Evolutionary conservation across 2,113 vertebrate species (phyloP), one percentile per base, ranked within the genome.

Genomic region (Oreotragus oreotragus): DNA sequence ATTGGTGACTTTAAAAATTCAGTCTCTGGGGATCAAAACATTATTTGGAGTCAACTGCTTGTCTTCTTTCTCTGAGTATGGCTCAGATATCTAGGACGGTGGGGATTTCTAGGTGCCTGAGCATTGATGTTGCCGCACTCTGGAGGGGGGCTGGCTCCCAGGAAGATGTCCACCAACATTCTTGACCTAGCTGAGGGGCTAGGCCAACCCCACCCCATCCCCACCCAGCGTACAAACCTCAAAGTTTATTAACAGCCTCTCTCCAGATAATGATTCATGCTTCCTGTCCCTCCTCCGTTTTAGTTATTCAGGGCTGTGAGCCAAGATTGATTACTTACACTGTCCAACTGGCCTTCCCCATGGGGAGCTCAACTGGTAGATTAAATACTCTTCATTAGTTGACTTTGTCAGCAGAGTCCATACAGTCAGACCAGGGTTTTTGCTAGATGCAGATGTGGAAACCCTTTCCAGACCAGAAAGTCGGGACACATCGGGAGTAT

Each of bases 221-320:
- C 76, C 77, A 10, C 2, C 66, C 36, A 15, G 7, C 57, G 66
- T 79, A 28, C 94, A 93, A 87, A 93, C 93, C 96, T 94, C 90
- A 83, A 23, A 28, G 36, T 94, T 89, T 97, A 27, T 58, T 89
- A 89, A 55, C 81, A 89, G 86, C 77, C 64, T 53, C 83, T 73
- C 51, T 93, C 79, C 28, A 30, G 17, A 45, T 58, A 14, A n/a
- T 95, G 97, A 89, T 53, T 96, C 97, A 96, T 47, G 27, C 80
- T 97, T 97, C 96, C 97, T 97, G 92, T 73, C 90, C 93, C 64
- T 45, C 89, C 95, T 79, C 66, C 64, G 16, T 47, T 17, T 66
- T 33, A 5, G 84, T 84, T 81, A 25, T 95, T 91, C 88, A 64
- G 93, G 76, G 62, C 95, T 39, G 0, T 39, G 27, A 83, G 77